Evolutionary conservation across 2,888 invertebrate genomes (phyloP).

Genomic region (Caenorhabditis angaria): DNA sequence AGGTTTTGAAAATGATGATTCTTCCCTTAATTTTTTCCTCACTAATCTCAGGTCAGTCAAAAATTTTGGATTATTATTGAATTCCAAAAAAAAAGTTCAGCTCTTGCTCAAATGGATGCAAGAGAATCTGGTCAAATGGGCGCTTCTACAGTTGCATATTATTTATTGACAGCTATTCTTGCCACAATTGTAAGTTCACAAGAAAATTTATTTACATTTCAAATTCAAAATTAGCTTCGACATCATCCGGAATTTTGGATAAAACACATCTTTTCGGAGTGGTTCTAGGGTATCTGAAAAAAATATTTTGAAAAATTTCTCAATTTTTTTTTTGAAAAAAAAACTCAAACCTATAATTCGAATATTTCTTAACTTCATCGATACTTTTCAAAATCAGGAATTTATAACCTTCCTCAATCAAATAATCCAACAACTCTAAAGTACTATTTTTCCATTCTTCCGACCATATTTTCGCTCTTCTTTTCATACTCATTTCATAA

Average conservation of each 20-base stretch:
- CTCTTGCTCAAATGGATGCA: constrained; percentile 71
- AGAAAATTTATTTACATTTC: background rate
- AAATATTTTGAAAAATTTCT: background rate
- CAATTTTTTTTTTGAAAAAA: constrained; percentile 3
- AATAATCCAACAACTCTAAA: too few species aligned
- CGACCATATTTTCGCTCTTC: too few species aligned
- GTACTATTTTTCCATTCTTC: too few species aligned
- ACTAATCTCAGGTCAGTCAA: constrained; percentile 78
- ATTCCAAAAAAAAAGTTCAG: constrained; percentile 29
- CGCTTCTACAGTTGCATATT: constrained; percentile 78
- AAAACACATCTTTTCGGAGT: background rate
- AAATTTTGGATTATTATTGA: background rate
- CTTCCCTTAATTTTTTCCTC: constrained; percentile 88
- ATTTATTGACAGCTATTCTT: constrained; percentile 78
- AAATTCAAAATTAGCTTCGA: background rate
- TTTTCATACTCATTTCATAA: too few species aligned
- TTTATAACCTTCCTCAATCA: constrained; percentile 61
- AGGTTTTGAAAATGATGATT: constrained; percentile 87
- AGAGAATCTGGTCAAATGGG: constrained; percentile 76
- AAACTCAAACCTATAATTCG: constrained; percentile 12
- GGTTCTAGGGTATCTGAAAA: too few species aligned
- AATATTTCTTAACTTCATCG: too few species aligned
- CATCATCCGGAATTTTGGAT: background rate
- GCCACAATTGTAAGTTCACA: constrained; percentile 78
- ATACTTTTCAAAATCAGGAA: constrained; percentile 73